phyloP scores from a whole-genome alignment of 2,888 invertebrate species.

The Dendrolimus pini region DNA sequence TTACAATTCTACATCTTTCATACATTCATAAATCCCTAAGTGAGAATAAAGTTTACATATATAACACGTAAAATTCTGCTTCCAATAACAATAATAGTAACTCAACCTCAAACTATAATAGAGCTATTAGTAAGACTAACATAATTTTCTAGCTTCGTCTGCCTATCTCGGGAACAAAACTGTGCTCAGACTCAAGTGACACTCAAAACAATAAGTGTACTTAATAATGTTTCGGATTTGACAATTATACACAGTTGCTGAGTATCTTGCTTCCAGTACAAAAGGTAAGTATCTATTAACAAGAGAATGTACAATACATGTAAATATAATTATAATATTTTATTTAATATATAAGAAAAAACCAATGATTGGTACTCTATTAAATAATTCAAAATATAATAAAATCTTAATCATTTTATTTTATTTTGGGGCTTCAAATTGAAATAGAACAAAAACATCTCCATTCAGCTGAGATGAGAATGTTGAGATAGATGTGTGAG shows the following conservation, averaged over 20 bases:
- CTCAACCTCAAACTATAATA: no score
- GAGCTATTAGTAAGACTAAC: background rate
- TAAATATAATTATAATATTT: no score
- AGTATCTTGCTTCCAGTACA: background rate
- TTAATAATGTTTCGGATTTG: background rate
- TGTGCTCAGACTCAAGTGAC: background rate
- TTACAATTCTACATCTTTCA: no score
- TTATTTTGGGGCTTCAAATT: no score
- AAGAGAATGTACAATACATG: no score
- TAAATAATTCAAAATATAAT: no score
- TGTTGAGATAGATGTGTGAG: no score
- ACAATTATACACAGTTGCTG: background rate
- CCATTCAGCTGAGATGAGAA: no score
- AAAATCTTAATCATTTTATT: no score
- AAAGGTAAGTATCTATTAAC: background rate
- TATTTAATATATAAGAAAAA: no score
- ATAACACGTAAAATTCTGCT: background rate
- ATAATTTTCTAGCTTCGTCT: background rate
- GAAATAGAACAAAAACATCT: no score
- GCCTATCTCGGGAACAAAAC: background rate
- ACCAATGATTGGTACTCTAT: no score
- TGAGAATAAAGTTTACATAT: background rate
- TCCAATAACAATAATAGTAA: background rate
- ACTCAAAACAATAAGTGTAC: background rate
- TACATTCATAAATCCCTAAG: constrained; percentile 4